Base-by-base conservation (phyloP, 2,797 vertebrate genomes). In the Danio albolineatus region DNA sequence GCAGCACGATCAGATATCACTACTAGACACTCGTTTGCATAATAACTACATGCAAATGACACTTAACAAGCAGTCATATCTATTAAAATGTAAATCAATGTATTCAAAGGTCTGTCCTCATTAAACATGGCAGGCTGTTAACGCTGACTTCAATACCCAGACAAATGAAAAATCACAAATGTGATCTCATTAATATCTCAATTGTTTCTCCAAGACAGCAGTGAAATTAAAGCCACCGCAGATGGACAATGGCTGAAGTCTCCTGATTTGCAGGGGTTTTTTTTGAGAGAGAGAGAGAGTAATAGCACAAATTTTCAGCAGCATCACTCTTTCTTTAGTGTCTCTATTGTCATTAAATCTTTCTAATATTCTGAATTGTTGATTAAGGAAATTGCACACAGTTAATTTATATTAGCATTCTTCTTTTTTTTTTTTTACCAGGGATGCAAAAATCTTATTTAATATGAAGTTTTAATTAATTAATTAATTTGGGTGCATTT, bases 31-130 rank as follows among this genome's bases (percentile, higher is more conserved):
- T 77, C 86, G 92, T 92, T 92, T 92, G 92, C 90, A 93, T 93
- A 90, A 86, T 92, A 93, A 94, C 83, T 86, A 90, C 89, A 93
- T 93, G 92, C 91, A 93, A 92, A 94, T 94, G 87, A 88, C 83
- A 90, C 86, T 84, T 86, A 86, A 66, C 83, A 89, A 87, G 82
- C 86, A 92, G 90, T 84, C 86, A 86, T 80, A 89, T 36, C 85
- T 79, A 93, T 94, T 94, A 93, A 86, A 89, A 94, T 94, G 91
- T 90, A 94, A 94, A 94, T 94, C 88, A 66, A 92, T 92, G 89
- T 91, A 91, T 93, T 93, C 93, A 92, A 93, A 91, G 89, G 90
- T 86, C 86, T 87, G 87, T 89, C 86, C 90, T 93, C 89, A 89
- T 93, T 93, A 92, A 86, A 80, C 81, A 79, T 73, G 81, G 85